Conservation (phyloP, 92 coral and sea anemone species). For the Palythoa grandiflora region DNA sequence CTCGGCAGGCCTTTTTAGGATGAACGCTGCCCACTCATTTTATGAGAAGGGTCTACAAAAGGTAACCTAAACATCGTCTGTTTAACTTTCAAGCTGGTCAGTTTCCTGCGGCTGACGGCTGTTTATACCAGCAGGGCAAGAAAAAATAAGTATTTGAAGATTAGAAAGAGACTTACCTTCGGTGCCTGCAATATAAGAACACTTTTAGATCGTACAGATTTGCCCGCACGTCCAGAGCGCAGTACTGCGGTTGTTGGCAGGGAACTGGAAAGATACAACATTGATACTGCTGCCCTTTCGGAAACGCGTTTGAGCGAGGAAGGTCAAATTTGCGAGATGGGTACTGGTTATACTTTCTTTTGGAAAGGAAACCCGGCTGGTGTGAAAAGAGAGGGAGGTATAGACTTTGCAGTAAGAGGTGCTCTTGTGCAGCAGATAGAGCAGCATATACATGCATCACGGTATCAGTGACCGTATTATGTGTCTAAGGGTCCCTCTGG, state of each 20-base stretch:
- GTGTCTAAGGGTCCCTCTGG: background rate
- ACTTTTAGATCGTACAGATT: slow-evolving; percentile 34
- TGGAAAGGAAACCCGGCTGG: too few species aligned
- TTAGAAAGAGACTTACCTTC: background rate
- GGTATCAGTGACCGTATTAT: slow-evolving; percentile 21
- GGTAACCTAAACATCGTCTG: slow-evolving; percentile 9
- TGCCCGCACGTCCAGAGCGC: slow-evolving; percentile 3
- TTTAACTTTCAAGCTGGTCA: slow-evolving; percentile 12
- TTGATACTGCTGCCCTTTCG: too few species aligned
- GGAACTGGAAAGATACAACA: too few species aligned
- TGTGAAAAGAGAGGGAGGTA: background rate
- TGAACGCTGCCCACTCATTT: slow-evolving; percentile 31
- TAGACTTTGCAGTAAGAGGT: slow-evolving; percentile 44
- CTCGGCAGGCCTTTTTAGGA: slow-evolving; percentile 56
- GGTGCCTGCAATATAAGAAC: slow-evolving; percentile 56
- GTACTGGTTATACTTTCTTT: too few species aligned
- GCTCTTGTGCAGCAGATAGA: slow-evolving; percentile 1
- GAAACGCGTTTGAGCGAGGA: too few species aligned
- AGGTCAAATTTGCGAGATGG: too few species aligned
- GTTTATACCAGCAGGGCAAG: slow-evolving; percentile 36
- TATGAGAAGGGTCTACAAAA: slow-evolving; percentile 24
- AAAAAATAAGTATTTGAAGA: background rate
- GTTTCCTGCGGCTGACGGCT: slow-evolving; percentile 21
- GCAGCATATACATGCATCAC: background rate
- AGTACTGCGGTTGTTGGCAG: too few species aligned